Percentiles rank a stretch among this genome's conserved stretches.
These are phyloP conservation scores for Lerema accius DNA, from an alignment of 1,140 invertebrate genomes.

Conservation along the genomic window DNA sequence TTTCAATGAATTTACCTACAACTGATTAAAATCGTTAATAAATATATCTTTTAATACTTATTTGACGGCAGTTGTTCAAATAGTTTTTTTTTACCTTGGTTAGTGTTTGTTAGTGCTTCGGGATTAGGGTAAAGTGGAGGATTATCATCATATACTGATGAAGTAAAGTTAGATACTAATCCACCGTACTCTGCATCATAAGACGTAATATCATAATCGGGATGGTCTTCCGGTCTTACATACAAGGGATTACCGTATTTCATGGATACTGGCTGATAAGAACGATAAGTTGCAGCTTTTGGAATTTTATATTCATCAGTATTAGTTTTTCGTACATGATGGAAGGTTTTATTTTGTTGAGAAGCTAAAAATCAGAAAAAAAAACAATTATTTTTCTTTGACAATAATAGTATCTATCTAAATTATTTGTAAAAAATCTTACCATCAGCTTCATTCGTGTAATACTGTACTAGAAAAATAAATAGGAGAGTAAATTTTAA, in stretches of 20 bases:
- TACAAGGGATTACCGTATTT: conserved; percentile 66
- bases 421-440: too few relatives aligned
- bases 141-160: conserved; percentile 75
- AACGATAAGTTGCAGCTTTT: conserved; percentile 62
- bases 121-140: conserved; percentile 76
- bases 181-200: conserved; percentile 73
- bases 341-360: conserved; percentile 62
- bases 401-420: conserved; percentile 17
- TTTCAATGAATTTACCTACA: conserved; percentile 53
- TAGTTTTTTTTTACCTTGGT: conserved; percentile 59
- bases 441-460: conserved; percentile 14
- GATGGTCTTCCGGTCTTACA: conserved; percentile 59
- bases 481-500: conserved; percentile 9
- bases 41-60: conserved; percentile 4
- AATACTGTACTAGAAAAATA: conserved; percentile 3
- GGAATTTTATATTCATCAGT: conserved; percentile 60
- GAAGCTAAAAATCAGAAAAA: conserved; percentile 57
- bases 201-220: conserved; percentile 71
- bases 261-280: conserved; percentile 66
- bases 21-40: conserved; percentile 34
- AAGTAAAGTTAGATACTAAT: conserved; percentile 73
- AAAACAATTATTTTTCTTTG: too few relatives aligned
- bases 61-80: not conserved
- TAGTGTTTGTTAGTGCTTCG: conserved; percentile 60
- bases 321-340: conserved; percentile 58